These are phyloP conservation scores for Cassiopea andromeda DNA, from an alignment of 30 jellyfish, hydroid and myxozoan species.

Conservation along the genomic window DNA sequence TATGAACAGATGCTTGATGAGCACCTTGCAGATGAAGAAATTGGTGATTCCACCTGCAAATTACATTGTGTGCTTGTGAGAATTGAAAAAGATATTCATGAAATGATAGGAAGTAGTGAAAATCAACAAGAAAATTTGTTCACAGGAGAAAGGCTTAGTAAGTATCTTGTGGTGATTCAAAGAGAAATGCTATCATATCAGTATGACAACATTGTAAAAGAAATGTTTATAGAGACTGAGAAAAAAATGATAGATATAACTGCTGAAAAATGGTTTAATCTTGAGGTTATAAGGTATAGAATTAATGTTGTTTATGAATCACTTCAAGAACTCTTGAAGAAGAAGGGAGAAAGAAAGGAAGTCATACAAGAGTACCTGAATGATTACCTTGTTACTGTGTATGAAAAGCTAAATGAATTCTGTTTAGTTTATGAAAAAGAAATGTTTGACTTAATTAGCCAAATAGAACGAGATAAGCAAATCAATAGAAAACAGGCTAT, in stretches of 20 bases:
- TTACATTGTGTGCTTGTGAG: conserved; percentile 49
- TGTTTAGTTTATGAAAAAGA: conserved; percentile 49
- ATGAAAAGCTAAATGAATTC: conserved; percentile 13
- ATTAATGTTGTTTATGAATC: conserved; percentile 31
- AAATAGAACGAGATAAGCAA: conserved; percentile 18
- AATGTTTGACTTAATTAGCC: not conserved
- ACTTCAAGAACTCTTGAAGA: conserved; percentile 19
- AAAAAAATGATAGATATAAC: conserved; percentile 2
- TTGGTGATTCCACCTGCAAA: conserved; percentile 7
- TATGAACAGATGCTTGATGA: conserved; percentile 61
- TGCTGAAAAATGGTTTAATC: conserved; percentile 44
- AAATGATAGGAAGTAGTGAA: not conserved
- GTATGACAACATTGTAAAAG: conserved; percentile 7
- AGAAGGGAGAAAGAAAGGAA: conserved; percentile 1
- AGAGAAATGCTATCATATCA: conserved; percentile 21
- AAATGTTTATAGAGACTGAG: conserved; percentile 33
- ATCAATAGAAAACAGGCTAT: conserved; percentile 36
- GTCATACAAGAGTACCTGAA: conserved; percentile 2
- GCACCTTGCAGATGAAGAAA: not conserved
- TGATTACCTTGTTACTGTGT: conserved; percentile 13
- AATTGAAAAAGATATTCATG: conserved; percentile 22
- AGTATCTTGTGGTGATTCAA: conserved; percentile 42
- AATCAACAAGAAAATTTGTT: not conserved
- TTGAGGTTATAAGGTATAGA: conserved; percentile 48
- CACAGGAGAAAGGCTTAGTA: conserved; percentile 27